A percentile compares a stretch with the other conserved stretches of the same genome.
phyloP scores from a whole-genome alignment of 2,888 invertebrate species.

The Mesorhabditis spiculigera region DNA sequence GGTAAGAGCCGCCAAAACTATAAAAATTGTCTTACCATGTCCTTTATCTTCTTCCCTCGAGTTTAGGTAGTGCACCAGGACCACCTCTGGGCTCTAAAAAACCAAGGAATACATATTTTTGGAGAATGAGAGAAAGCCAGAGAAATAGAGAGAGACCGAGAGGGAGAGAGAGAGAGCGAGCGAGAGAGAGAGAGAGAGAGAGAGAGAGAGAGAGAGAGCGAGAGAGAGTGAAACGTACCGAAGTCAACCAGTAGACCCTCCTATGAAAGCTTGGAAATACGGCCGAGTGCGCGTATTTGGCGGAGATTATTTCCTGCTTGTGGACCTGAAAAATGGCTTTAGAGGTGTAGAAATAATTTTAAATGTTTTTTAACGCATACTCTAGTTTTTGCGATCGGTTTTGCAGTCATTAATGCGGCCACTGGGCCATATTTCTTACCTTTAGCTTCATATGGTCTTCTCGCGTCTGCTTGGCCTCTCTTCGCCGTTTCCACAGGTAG shows the following conservation, averaged over 20 bases:
- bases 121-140: no score
- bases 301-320: constrained; percentile 80
- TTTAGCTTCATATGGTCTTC: constrained; percentile 99
- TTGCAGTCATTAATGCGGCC: no score
- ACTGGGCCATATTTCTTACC: no score
- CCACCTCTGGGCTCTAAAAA: constrained; percentile 89
- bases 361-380: no score
- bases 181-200: no score
- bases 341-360: no score
- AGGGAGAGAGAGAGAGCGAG: no score
- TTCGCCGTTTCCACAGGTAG: constrained; percentile 83
- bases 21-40: neutral
- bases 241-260: constrained; percentile 90
- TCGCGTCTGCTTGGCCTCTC: constrained; percentile 93
- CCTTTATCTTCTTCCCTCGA: constrained; percentile 62
- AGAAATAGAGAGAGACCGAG: no score
- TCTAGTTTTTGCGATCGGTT: no score
- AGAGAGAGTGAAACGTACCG: constrained; percentile 59
- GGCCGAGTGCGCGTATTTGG: constrained; percentile 97
- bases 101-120: neutral
- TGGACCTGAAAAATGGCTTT: constrained; percentile 21
- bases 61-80: constrained; percentile 94
- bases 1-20: constrained; percentile 76
- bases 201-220: no score
- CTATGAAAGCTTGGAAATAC: constrained; percentile 97